Base-by-base conservation (phyloP, 1,140 invertebrate species). In the Homalodisca vitripennis region DNA sequence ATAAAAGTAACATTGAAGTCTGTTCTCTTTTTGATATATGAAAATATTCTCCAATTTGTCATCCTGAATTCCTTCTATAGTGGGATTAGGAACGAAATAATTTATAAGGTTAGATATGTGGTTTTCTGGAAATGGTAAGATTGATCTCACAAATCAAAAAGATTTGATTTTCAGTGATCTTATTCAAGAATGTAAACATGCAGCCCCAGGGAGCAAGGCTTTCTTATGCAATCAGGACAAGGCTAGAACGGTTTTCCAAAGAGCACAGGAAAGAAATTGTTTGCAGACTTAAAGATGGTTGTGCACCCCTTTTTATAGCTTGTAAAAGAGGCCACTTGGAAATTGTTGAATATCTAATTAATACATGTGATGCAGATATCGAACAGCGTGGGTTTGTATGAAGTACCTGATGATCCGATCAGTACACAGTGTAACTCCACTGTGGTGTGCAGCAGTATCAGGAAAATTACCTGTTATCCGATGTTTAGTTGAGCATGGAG, bases 391-490 rank as follows among this genome's bases (percentile, higher is more conserved):
- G 93, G 94, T 74, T 80, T 88, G 29, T 92, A 89, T 75, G 89
- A 91, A 80, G 87, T 88, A 10, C 84, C 85, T 0, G 86, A 89
- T 74, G 88, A 89, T 73, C 80, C n/a, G 86, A 73, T 88, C 90
- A 32, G 86, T 89, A 26, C 92, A 95, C 80, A 85, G 84, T 75
- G 93, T 95, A 0, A 94, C 94, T 0, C 93, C 94, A 14, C 79
- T 97, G n/a, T 97, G 93, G 94, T 95, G 92, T 81, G 93, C 94
- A 14, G 90, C 94, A 3, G 94, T 97, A 3, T 90, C 91, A n/a
- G 93, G 93, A 17, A 88, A 89, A 72, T 76, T 95, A 14, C 82
- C 84, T 51, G 90, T 95, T 67, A 87, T 97, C 22, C 87, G 89
- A 75, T 88, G 87, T 78, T 81, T 98, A 27, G 85, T 94, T 3